Conservation (phyloP, 2,888 invertebrate genomes). For the Eupithecia subfuscata region DNA sequence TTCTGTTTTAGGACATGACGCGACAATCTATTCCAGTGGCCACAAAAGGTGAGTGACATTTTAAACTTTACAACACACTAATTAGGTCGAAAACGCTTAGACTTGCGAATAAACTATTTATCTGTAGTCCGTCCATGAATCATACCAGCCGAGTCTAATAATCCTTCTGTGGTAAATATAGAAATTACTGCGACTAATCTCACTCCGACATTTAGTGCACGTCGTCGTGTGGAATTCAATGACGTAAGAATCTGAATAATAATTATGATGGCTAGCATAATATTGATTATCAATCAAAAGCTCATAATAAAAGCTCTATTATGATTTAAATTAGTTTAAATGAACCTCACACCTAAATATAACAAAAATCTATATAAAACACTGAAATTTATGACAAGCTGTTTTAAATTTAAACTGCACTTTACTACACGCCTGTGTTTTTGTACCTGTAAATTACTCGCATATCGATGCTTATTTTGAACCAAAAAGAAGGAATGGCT, state of each 20-base stretch:
- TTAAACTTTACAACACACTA: slow-evolving; percentile 14
- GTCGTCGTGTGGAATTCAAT: not conserved
- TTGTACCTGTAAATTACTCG: not conserved
- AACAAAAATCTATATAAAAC: too few species aligned
- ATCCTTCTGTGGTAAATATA: slow-evolving; percentile 42
- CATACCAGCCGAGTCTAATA: slow-evolving; percentile 48
- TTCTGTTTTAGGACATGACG: slow-evolving; percentile 83
- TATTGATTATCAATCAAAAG: not conserved
- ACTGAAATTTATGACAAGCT: not conserved
- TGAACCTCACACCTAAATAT: too few species aligned
- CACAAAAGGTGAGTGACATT: slow-evolving; percentile 74
- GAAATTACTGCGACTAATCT: slow-evolving; percentile 22
- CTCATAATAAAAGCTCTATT: not conserved
- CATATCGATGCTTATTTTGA: not conserved
- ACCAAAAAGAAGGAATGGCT: not conserved
- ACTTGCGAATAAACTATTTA: slow-evolving; percentile 14
- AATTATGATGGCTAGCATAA: not conserved
- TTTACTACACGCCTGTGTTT: not conserved
- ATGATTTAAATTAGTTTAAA: too few species aligned
- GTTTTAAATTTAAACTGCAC: not conserved
- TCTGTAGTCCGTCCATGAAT: slow-evolving; percentile 55
- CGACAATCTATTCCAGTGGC: slow-evolving; percentile 82
- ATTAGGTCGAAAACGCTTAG: slow-evolving; percentile 17
- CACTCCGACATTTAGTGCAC: not conserved
- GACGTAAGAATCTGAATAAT: not conserved